Conservation (phyloP, 2,888 invertebrate genomes). For the Limnephilus lunatus region DNA sequence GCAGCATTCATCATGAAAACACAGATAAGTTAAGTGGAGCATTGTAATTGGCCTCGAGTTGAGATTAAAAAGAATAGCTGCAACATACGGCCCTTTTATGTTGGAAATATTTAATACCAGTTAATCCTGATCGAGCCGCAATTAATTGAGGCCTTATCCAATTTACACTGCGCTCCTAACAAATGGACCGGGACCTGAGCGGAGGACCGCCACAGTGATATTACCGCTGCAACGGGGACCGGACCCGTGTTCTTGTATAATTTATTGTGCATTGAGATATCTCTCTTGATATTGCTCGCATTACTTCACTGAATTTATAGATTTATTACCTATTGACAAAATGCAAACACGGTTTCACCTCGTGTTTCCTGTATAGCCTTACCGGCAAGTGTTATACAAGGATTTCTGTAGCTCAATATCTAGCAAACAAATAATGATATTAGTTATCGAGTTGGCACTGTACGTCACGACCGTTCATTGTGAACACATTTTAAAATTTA, state of each 20-base stretch:
- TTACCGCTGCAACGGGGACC: slow-evolving; percentile 16
- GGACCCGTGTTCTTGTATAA: slow-evolving; percentile 49
- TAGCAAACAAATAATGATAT: not conserved
- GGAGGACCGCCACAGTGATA: slow-evolving; percentile 46
- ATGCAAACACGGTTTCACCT: not conserved
- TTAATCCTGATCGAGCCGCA: slow-evolving; percentile 58
- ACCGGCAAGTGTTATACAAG: not conserved
- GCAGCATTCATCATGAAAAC: slow-evolving; percentile 51
- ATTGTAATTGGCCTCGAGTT: slow-evolving; percentile 57
- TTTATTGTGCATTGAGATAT: slow-evolving; percentile 48
- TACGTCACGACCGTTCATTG: not conserved
- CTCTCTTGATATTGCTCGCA: slow-evolving; percentile 1
- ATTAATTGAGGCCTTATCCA: slow-evolving; percentile 63
- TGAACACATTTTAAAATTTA: not conserved
- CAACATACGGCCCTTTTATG: slow-evolving; percentile 50
- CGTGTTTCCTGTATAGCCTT: not conserved
- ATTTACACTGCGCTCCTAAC: slow-evolving; percentile 57
- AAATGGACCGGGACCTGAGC: slow-evolving; percentile 9
- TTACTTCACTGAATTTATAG: slow-evolving; percentile 11
- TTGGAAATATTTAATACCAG: slow-evolving; percentile 48
- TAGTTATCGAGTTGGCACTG: not conserved
- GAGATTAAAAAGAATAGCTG: slow-evolving; percentile 52
- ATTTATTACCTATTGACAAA: slow-evolving; percentile 23
- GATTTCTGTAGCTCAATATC: not conserved
- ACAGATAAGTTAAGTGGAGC: slow-evolving; percentile 54